Base-by-base conservation (phyloP, 2,797 vertebrate genomes). In the Sebastes nivosus region DNA sequence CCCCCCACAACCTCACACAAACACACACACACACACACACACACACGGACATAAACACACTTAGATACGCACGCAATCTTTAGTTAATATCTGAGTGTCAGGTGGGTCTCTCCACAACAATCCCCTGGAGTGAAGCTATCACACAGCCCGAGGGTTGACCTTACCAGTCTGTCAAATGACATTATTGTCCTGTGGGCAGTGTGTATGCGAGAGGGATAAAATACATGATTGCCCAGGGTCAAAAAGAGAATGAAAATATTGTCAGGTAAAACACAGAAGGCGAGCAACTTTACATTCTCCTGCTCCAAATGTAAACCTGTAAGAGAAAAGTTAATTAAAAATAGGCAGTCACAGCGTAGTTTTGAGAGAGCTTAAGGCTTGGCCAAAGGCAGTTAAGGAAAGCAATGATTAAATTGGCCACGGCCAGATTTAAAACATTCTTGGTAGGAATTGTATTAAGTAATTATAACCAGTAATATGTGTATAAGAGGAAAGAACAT, bases 141-240 rank as follows among this genome's bases (percentile, higher is more conserved):
- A 82, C 87, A 82, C 79, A 79, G 81, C 81, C 86, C 20, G 0
- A 83, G 80, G 82, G 79, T 67, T 92, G 92, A 93, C 93, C 92
- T 94, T 94, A 89, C 61, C 89, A 80, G 67, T 75, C 78, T 92
- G 91, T 94, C 94, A 90, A 5, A 86, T 55, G 79, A 72, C 72
- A 91, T 95, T 82, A 93, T 46, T 87, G 84, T 91, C 76, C 67
- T 29, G 61, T 87, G 77, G 70, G 64, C 72, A 77, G 58, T 25
- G 32, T 83, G 72, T 30, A 14, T 75, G 78, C 64, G 65, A 67
- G 27, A 36, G 46, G 36, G 27, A 60, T 42, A 65, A 63, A 50
- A 70, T 8, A 71, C 59, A 83, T 50, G 57, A 57, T 67, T 42
- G 16, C 29, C 30, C n/a, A 73, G 36, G 58, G 30, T 60, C 50